Conservation (phyloP, 2,113 vertebrate species). For the Chaetura pelagica region DNA sequence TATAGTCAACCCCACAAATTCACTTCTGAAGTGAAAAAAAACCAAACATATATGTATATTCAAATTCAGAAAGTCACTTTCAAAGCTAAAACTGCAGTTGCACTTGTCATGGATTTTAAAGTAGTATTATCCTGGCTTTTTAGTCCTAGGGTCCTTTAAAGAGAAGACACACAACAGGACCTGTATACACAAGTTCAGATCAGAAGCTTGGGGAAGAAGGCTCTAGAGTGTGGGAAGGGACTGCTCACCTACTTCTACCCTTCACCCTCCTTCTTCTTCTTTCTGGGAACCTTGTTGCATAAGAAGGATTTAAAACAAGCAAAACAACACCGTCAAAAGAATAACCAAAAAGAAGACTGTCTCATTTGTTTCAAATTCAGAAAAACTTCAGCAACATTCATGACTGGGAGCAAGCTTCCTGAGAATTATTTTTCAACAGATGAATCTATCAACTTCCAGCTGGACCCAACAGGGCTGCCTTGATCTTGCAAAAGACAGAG, state of each 20-base stretch:
- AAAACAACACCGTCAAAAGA: background rate
- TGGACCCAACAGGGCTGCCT: background rate
- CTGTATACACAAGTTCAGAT: background rate
- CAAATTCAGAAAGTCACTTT: background rate
- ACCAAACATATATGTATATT: background rate
- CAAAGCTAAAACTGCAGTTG: background rate
- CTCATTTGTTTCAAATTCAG: background rate
- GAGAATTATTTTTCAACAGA: background rate
- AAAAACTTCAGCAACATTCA: background rate
- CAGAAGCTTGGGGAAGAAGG: background rate
- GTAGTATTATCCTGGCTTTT: background rate
- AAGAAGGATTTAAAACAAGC: background rate
- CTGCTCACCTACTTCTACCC: background rate
- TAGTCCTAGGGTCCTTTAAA: background rate
- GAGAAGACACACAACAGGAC: background rate
- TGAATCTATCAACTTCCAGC: background rate
- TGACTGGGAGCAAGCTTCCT: background rate
- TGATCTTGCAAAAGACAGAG: background rate
- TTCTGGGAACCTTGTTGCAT: conserved; percentile 1
- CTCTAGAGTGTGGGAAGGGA: background rate
- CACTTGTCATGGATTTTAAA: background rate
- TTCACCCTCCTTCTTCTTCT: conserved; percentile 2
- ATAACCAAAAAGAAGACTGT: background rate
- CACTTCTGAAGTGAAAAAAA: background rate
- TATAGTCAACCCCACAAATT: background rate